Evolutionary conservation across 2,888 invertebrate genomes (phyloP).

Genomic region (Busseola fusca): DNA sequence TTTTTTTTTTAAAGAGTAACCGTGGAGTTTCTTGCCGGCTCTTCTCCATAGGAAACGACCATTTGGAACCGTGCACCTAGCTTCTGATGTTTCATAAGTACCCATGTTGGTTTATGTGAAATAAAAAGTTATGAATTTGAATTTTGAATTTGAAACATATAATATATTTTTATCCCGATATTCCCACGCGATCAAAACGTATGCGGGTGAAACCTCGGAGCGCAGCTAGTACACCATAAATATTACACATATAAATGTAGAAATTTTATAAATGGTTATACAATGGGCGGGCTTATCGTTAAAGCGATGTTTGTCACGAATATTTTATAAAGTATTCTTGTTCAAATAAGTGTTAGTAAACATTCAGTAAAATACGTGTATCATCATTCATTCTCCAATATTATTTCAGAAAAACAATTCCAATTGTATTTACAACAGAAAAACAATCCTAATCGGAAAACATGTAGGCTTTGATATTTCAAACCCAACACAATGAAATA

Average conservation of each 20-base stretch:
- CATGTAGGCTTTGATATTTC: constrained; percentile 41
- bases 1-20: too few species aligned
- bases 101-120: too few species aligned
- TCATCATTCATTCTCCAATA: constrained; percentile 12
- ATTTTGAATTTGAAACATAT: too few species aligned
- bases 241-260: not conserved
- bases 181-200: too few species aligned
- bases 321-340: not conserved
- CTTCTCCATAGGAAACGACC: too few species aligned
- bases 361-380: not conserved
- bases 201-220: too few species aligned
- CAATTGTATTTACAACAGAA: constrained; percentile 17
- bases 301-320: not conserved
- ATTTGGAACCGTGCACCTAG: too few species aligned
- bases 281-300: not conserved
- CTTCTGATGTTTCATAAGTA: too few species aligned
- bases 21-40: too few species aligned
- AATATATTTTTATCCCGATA: too few species aligned
- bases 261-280: too few species aligned
- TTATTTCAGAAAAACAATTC: constrained; percentile 25
- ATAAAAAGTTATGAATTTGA: too few species aligned
- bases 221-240: not conserved
- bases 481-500: constrained; percentile 33
- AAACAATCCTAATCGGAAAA: constrained; percentile 34
- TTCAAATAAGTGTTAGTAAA: constrained; percentile 14